These are phyloP conservation scores for Elephas maximus DNA, from an alignment of 2,113 vertebrate genomes.

Conservation along the genomic window DNA sequence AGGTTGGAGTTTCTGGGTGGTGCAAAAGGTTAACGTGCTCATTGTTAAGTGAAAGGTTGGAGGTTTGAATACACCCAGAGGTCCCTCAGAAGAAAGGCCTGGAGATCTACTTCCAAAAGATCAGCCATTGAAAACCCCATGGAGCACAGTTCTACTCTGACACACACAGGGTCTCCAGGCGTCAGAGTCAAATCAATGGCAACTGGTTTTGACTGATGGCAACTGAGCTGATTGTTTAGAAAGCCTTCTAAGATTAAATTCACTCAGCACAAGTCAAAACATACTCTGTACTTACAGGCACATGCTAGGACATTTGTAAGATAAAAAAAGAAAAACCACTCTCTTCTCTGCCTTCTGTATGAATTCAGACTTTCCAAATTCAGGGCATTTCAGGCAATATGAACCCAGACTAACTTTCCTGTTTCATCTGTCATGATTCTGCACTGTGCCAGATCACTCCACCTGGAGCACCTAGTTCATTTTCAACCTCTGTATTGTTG, in stretches of 20 bases:
- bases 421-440: accelerated
- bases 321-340: background rate
- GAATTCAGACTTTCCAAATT: background rate
- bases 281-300: background rate
- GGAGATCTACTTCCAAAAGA: background rate
- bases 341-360: background rate
- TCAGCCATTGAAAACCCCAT: background rate
- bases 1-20: background rate
- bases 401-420: too few species aligned
- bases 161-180: too few species aligned
- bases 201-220: too few species aligned
- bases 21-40: background rate
- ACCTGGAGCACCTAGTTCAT: too few species aligned
- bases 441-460: accelerated
- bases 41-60: background rate
- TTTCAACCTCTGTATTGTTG: background rate
- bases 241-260: background rate
- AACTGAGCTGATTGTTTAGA: background rate
- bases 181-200: too few species aligned
- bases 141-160: too few species aligned
- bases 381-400: accelerated
- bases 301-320: background rate
- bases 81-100: background rate
- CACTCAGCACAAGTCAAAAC: background rate
- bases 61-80: background rate